These are phyloP conservation scores for Sinocyclocheilus anshuiensis DNA, from an alignment of 2,113 vertebrate genomes.

Conservation along the genomic window DNA sequence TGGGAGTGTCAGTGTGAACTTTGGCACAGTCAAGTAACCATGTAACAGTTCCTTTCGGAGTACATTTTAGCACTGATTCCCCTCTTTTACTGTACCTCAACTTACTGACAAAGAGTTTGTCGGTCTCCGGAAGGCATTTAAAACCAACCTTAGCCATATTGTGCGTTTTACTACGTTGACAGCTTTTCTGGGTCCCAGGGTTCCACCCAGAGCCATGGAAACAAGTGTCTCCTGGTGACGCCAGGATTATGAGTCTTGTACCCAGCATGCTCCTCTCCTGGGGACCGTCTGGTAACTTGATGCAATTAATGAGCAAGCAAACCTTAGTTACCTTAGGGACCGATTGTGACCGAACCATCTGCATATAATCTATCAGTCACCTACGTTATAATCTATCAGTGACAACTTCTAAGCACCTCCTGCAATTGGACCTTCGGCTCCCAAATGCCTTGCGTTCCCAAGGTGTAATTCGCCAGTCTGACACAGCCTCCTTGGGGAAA, in stretches of 20 bases:
- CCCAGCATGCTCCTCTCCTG: constrained; percentile 35
- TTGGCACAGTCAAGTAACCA: background rate
- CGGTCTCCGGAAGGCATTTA: background rate
- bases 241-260: background rate
- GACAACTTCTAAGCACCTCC: constrained; percentile 9
- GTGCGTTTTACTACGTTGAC: constrained; percentile 2
- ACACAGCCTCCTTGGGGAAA: constrained; percentile 16
- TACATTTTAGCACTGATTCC: background rate
- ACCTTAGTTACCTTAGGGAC: background rate
- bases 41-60: too few relatives aligned
- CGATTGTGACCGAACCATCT: constrained; percentile 28
- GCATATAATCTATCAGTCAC: constrained; percentile 33
- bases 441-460: background rate
- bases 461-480: background rate
- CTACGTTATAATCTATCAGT: constrained; percentile 50
- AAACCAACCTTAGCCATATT: background rate
- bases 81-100: background rate
- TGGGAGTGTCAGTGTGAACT: background rate
- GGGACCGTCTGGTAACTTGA: background rate
- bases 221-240: constrained; percentile 33
- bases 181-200: background rate
- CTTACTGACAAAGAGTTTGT: background rate
- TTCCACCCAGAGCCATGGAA: background rate
- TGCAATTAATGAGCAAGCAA: constrained; percentile 49
- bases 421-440: background rate